These are phyloP conservation scores for Heptranchias perlo DNA, from an alignment of 2,113 vertebrate species.

Conservation along the genomic window DNA sequence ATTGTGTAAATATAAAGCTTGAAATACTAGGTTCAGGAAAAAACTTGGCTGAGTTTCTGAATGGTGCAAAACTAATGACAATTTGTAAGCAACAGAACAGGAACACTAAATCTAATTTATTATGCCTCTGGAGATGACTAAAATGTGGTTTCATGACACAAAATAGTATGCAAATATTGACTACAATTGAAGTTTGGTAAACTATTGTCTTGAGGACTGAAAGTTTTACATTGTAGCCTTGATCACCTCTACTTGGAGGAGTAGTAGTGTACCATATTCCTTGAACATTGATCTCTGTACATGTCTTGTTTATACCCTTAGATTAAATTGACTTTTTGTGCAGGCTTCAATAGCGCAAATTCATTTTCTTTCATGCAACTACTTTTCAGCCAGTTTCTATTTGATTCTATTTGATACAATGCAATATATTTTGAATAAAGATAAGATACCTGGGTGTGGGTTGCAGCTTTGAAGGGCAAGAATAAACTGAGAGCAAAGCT, in stretches of 20 bases:
- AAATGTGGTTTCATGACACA: background rate
- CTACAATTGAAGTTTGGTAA: background rate
- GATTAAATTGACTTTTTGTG: background rate
- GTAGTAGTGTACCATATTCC: background rate
- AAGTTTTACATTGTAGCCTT: background rate
- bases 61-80: background rate
- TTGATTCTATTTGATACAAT: background rate
- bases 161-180: background rate
- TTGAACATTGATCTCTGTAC: background rate
- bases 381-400: background rate
- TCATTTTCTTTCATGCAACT: background rate
- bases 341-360: background rate
- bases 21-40: background rate
- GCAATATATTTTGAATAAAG: background rate
- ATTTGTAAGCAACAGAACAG: background rate
- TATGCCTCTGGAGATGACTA: background rate
- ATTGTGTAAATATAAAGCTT: background rate
- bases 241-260: background rate
- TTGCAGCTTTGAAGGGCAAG: background rate
- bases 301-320: background rate
- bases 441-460: background rate
- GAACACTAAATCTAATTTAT: slow-evolving; percentile 8
- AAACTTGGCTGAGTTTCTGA: slow-evolving; percentile 31
- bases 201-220: background rate
- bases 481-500: background rate